phyloP scores from a whole-genome alignment of 2,888 invertebrate genomes.

The Coenonympha arcania region DNA sequence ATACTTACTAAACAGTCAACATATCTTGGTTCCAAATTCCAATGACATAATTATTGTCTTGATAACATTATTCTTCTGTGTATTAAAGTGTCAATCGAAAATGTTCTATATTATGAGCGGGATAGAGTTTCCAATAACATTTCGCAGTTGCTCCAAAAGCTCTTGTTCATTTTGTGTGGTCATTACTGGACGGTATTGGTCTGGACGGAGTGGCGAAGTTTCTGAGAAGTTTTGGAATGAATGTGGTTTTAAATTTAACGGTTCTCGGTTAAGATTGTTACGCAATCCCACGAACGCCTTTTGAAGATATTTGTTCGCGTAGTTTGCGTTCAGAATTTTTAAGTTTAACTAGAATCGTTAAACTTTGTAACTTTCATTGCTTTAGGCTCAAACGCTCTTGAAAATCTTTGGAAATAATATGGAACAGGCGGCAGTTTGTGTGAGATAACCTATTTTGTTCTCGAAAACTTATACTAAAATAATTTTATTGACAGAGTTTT shows the following conservation, averaged over 20 bases:
- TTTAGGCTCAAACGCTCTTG: too few species aligned
- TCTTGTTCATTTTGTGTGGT: conserved; percentile 23
- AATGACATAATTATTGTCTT: neutral
- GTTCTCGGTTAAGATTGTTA: conserved; percentile 48
- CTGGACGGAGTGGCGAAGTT: conserved; percentile 41
- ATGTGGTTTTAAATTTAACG: conserved; percentile 61
- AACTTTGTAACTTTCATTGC: neutral
- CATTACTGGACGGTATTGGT: conserved; percentile 35
- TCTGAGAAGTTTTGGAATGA: conserved; percentile 55
- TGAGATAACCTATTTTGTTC: too few species aligned
- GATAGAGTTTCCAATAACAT: neutral
- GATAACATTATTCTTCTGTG: neutral
- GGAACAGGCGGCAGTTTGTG: too few species aligned
- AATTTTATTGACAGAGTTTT: too few species aligned
- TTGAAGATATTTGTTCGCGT: conserved; percentile 28
- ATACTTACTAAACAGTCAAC: too few species aligned
- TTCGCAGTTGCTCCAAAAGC: neutral
- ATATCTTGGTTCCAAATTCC: neutral
- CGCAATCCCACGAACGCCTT: conserved; percentile 45
- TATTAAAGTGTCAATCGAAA: neutral
- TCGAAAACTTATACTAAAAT: too few species aligned
- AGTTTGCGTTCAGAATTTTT: conserved; percentile 8
- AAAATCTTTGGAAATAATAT: too few species aligned
- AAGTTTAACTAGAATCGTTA: neutral
- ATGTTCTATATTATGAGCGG: neutral